Evolutionary conservation across 2,113 vertebrate species (phyloP), one percentile per base, ranked within the genome.

Genomic region (Lonchura striata): DNA sequence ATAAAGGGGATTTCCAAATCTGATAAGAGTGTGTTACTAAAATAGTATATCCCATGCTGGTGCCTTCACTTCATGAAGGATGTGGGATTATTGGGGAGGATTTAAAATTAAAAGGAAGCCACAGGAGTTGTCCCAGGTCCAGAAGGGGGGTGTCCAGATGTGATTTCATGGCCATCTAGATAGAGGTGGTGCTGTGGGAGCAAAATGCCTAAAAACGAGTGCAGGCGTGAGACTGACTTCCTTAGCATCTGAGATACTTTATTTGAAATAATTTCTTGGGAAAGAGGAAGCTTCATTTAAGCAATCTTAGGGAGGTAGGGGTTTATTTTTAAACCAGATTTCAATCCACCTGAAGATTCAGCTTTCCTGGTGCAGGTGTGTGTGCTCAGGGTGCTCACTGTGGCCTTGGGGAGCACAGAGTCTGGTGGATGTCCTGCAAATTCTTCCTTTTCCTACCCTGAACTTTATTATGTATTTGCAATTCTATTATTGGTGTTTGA

Each of bases 121-220:
- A 1, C 12, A 16, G 89, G 37, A 61, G 10, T 33, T 68, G n/a
- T 30, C 28, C 28, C 9, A 4, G 47, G 10, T 37, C 46, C 23
- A 31, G 44, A 10, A 39, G 4, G 4, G 23, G 41, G 5, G 20
- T 8, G 47, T 53, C 30, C 47, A 39, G 28, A 30, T 0, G 0
- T 2, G 3, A 19, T 50, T 66, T 83, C 21, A 0, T 41, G 65
- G 39, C 30, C 5, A 0, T 5, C 6, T 2, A 10, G 33, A 78
- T 2, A 10, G 33, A 78, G 46, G 35, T 42, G 23, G 12, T 47
- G 37, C 57, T 60, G 3, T 15, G 63, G 1, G 5, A 59, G 64
- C 54, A 60, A 16, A 24, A 14, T 8, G 12, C 27, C 28, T 30
- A 10, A 61, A 44, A 79, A n/a, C 0, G 2, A 66, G 60, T 46